These are phyloP conservation scores for Thamnophis sirtalis DNA, from an alignment of 2,113 vertebrate species.

Conservation along the genomic window DNA sequence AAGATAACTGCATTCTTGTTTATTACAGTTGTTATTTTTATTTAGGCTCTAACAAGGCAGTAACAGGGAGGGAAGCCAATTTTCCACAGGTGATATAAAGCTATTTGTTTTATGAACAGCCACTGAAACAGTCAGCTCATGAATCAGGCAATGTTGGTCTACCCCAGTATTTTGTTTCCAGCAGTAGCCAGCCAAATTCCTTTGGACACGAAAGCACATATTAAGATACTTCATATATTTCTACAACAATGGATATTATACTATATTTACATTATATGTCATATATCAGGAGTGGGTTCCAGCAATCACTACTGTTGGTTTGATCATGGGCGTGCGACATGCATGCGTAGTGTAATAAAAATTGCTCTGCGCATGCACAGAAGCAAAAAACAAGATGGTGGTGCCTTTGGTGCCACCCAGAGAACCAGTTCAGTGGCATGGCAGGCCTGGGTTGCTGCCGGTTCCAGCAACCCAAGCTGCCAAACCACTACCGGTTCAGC, in stretches of 20 bases:
- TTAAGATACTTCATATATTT: background rate
- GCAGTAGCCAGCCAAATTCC: background rate
- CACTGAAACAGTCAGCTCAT: background rate
- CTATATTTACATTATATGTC: background rate
- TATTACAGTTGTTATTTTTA: background rate
- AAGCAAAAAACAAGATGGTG: too few relatives aligned
- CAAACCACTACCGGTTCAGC: too few relatives aligned
- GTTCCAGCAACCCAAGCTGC: too few relatives aligned
- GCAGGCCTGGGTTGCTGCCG: too few relatives aligned
- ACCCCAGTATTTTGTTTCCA: background rate
- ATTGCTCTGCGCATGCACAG: too few relatives aligned
- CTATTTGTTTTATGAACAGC: background rate
- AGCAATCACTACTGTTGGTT: too few relatives aligned
- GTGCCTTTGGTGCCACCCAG: too few relatives aligned
- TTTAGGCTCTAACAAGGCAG: background rate
- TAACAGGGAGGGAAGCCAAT: background rate
- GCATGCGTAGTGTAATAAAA: too few relatives aligned
- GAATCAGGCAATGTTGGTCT: background rate
- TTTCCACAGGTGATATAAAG: background rate
- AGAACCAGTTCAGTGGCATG: too few relatives aligned
- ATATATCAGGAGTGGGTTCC: background rate
- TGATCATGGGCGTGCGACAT: too few relatives aligned
- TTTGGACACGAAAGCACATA: background rate
- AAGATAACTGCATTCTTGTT: background rate
- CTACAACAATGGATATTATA: background rate